Evolutionary conservation across 2,888 invertebrate genomes (phyloP).

Genomic region (Pasiphila rectangulata): DNA sequence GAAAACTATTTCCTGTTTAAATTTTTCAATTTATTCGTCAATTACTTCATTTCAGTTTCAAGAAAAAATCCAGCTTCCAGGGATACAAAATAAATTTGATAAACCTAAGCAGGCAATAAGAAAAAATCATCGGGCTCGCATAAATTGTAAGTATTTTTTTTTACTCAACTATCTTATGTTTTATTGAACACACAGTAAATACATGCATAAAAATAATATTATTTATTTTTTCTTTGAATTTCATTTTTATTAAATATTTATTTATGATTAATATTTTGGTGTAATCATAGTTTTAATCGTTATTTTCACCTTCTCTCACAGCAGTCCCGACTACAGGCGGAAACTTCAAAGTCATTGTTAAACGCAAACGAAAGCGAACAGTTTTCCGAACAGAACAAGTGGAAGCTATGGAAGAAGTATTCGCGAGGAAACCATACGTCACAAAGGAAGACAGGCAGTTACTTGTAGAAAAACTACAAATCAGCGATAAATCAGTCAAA

Average conservation of each 20-base stretch:
- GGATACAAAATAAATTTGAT: slow-evolving; percentile 1
- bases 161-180: background rate
- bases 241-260: background rate
- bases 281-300: background rate
- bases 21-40: background rate
- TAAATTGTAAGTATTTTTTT: slow-evolving; percentile 36
- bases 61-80: background rate
- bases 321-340: slow-evolving; percentile 35
- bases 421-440: slow-evolving; percentile 83
- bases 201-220: background rate
- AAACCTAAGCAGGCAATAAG: slow-evolving; percentile 14
- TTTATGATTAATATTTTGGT: no score
- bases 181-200: no score
- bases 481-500: slow-evolving; percentile 87
- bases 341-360: slow-evolving; percentile 39
- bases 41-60: slow-evolving; percentile 20
- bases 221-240: background rate
- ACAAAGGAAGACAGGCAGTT: slow-evolving; percentile 85
- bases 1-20: background rate
- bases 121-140: slow-evolving; percentile 33
- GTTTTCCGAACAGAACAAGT: slow-evolving; percentile 88
- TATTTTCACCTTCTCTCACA: slow-evolving; percentile 24
- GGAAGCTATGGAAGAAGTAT: slow-evolving; percentile 85
- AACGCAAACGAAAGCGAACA: slow-evolving; percentile 84
- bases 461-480: slow-evolving; percentile 80